These are phyloP conservation scores for Napeogenes inachia DNA, from an alignment of 2,888 invertebrate species.

Conservation along the genomic window DNA sequence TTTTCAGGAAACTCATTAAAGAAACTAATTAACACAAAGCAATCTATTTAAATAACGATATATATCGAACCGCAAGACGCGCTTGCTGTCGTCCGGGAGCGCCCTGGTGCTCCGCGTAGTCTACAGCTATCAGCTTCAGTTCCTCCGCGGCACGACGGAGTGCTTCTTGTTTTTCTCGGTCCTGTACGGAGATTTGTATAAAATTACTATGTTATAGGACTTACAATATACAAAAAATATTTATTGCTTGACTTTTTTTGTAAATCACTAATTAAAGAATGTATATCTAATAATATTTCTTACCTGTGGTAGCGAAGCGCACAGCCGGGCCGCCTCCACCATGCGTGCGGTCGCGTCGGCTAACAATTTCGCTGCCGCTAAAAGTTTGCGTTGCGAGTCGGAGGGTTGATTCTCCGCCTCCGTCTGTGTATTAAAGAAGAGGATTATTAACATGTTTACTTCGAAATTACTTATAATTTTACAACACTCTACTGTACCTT, in stretches of 20 bases:
- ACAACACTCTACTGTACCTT: conserved; percentile 72
- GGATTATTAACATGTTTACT: too few species aligned
- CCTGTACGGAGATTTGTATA: conserved; percentile 64
- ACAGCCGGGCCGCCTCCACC: conserved; percentile 97
- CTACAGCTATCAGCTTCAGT: conserved; percentile 91
- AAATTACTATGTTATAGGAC: background rate
- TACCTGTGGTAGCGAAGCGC: conserved; percentile 86
- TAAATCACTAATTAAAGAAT: too few species aligned
- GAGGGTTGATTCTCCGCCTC: conserved; percentile 94
- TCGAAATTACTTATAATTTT: too few species aligned
- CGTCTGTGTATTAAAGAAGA: conserved; percentile 52
- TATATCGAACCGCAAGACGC: conserved; percentile 57
- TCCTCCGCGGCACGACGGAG: conserved; percentile 94
- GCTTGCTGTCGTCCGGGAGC: conserved; percentile 83
- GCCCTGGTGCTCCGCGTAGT: conserved; percentile 84
- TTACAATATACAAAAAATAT: too few species aligned
- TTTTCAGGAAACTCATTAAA: too few species aligned
- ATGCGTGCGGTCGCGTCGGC: conserved; percentile 98
- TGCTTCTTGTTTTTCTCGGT: conserved; percentile 88
- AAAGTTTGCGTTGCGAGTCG: conserved; percentile 90
- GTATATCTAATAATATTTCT: background rate
- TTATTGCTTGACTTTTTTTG: too few species aligned
- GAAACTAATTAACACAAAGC: background rate
- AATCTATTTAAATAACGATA: background rate
- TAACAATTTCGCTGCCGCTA: conserved; percentile 95